Evolutionary conservation across 2,113 vertebrate genomes (phyloP), one percentile per base, ranked within the genome.

Genomic region (Microcebus jonahi): DNA sequence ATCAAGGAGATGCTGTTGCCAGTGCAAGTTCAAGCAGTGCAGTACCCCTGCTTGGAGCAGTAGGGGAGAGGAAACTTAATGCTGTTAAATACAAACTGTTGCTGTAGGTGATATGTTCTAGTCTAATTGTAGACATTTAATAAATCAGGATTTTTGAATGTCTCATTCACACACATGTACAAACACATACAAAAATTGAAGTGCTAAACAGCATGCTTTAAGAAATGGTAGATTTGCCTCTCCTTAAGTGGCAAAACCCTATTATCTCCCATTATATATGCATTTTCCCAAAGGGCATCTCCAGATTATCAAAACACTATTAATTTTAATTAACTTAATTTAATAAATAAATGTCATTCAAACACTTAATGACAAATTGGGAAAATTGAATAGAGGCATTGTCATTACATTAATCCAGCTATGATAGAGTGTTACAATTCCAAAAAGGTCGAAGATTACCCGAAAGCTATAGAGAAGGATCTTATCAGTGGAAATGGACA

Each of bases 331-430:
- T 95, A 83, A 67, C 45, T 79, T 90, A 77, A 81, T 94, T 94
- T 71, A 96, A 96, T 97, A 89, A 97, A 92, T 81, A 92, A 95
- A 91, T 89, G 29, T 70, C 79, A 91, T 77, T 88, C 17, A 82
- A 27, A 93, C 50, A 77, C 48, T 61, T 90, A 82, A 95, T 86
- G 61, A 94, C 84, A 57, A 79, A 83, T 23, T 2, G 0, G 61
- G 42, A 86, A 75, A 63, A 59, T 63, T 79, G 73, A 85, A n/a
- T 18, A 82, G 59, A n/a, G 59, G 27, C 18, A 7, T 53, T 75
- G 53, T 55, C 23, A 36, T 93, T 83, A 63, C 85, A 50, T 86
- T 17, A 57, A 2, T 34, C 57, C 18, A 15, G 3, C 59, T 53
- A 39, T 39, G 61, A 90, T 75, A 59, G 8, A 55, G 8, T n/a